Conservation (phyloP, 2,888 invertebrate genomes). For the Apeira syringaria region DNA sequence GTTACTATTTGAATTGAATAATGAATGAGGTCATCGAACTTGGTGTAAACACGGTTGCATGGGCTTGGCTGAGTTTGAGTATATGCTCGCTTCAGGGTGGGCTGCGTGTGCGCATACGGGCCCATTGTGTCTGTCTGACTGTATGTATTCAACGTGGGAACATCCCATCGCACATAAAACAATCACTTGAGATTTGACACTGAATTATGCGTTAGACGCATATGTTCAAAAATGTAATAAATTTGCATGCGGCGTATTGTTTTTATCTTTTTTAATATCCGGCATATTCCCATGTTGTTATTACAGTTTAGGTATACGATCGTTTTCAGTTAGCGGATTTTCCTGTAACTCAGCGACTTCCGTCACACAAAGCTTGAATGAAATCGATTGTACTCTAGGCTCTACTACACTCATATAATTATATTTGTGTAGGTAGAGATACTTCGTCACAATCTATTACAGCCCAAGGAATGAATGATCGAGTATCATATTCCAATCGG, state of each 20-base stretch:
- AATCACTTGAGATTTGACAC: slow-evolving; percentile 23
- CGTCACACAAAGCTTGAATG: slow-evolving; percentile 6
- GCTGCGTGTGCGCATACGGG: slow-evolving; percentile 61
- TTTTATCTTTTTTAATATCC: background rate
- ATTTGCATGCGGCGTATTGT: background rate
- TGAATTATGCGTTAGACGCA: slow-evolving; percentile 11
- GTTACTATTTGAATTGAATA: slow-evolving; percentile 47
- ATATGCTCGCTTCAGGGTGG: slow-evolving; percentile 59
- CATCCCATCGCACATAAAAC: slow-evolving; percentile 37
- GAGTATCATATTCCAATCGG: slow-evolving; percentile 29
- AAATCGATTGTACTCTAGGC: background rate
- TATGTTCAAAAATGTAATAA: slow-evolving; percentile 9
- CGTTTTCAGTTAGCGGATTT: slow-evolving; percentile 17
- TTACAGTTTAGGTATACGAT: background rate
- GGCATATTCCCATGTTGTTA: background rate
- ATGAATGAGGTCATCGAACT: slow-evolving; percentile 55
- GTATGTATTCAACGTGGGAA: slow-evolving; percentile 66
- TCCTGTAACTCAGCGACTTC: slow-evolving; percentile 9
- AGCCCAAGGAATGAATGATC: slow-evolving; percentile 6
- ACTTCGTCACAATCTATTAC: background rate
- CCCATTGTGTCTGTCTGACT: slow-evolving; percentile 66
- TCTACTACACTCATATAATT: no score
- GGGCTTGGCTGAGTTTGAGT: slow-evolving; percentile 28
- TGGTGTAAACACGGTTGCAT: slow-evolving; percentile 34
- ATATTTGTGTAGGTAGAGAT: no score